phyloP scores from a whole-genome alignment of 2,888 invertebrate genomes.

The Aethes cnicana region DNA sequence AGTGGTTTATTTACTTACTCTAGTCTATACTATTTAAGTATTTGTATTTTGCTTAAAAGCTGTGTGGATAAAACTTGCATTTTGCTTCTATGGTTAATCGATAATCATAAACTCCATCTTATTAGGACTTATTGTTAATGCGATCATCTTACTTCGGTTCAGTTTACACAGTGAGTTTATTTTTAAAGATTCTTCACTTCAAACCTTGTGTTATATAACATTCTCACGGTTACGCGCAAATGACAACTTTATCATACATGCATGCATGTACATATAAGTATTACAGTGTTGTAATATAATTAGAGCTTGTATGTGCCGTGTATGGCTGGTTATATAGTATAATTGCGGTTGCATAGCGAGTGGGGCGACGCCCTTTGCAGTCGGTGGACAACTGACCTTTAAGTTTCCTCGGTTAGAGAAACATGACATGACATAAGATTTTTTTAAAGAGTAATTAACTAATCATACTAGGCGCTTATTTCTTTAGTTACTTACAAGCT shows the following conservation, averaged over 20 bases:
- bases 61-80: no score
- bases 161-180: not conserved
- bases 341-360: slow-evolving; percentile 36
- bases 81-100: no score
- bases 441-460: not conserved
- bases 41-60: no score
- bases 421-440: not conserved
- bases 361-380: slow-evolving; percentile 63
- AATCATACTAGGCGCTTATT: not conserved
- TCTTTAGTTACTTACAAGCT: not conserved
- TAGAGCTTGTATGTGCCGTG: slow-evolving; percentile 23
- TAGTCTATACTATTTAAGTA: no score
- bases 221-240: slow-evolving; percentile 44
- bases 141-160: not conserved
- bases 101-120: no score
- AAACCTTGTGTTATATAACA: slow-evolving; percentile 16
- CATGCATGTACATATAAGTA: slow-evolving; percentile 31
- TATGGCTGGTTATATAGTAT: slow-evolving; percentile 19
- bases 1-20: no score
- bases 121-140: no score
- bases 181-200: not conserved
- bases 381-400: slow-evolving; percentile 72
- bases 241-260: slow-evolving; percentile 36
- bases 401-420: slow-evolving; percentile 38
- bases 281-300: slow-evolving; percentile 32